Evolutionary conservation across 2,797 vertebrate genomes (phyloP), one percentile per base, ranked within the genome.

Genomic region (Naso thynnoides): DNA sequence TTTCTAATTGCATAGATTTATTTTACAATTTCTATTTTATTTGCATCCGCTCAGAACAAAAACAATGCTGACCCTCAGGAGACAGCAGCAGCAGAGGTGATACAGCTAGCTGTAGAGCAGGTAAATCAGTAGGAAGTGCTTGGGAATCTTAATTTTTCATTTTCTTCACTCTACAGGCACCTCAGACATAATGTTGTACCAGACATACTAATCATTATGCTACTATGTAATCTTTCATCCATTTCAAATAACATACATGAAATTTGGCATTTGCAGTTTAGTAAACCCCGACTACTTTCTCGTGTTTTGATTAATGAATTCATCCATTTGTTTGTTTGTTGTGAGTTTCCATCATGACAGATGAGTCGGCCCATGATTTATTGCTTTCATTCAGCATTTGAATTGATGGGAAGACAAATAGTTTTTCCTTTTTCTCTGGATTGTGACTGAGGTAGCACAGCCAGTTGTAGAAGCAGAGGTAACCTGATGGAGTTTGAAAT

Each of bases 391-490:
- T 48, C 23, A 47, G 39, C 6, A 19, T 59, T 62, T 62, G 16
- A 56, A 58, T 36, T 44, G 10, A 67, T 21, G n/a, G 21, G 58
- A 39, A 66, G 61, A 81, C 41, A 60, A 76, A 78, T 66, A 50
- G 59, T 47, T 19, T 73, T 76, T 83, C 13, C 70, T 78, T 80
- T 84, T 61, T 79, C 82, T 81, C 58, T 88, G 93, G 92, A 70
- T 81, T 70, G 75, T 70, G 66, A 83, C 86, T 67, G 88, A 79
- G 53, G 72, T 44, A 66, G 74, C 79, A 70, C 57, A 81, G 56
- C 59, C 86, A 50, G 79, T 66, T 62, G 86, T 87, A 68, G 87
- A 88, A 74, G 70, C 52, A 29, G 84, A 94, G 93, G 92, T 93
- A 91, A 90, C 89, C 68, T 56, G 70, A 64, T 74, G 73, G 76